Percentiles rank a stretch among this genome's conserved stretches.
phyloP scores from a whole-genome alignment of 2,797 vertebrate genomes.

The Columba guinea region DNA sequence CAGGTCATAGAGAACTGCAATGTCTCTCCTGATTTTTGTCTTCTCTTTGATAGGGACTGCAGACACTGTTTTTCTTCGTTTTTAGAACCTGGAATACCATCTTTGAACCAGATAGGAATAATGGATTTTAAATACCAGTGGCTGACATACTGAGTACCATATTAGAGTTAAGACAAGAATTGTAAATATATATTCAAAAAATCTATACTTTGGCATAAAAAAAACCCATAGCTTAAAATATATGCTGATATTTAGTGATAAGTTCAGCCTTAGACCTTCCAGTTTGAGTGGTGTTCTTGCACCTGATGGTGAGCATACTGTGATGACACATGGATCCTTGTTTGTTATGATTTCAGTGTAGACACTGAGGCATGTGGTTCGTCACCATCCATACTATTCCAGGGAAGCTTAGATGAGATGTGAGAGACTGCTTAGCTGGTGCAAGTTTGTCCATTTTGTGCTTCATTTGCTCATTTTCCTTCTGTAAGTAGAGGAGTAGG shows the following conservation, averaged over 20 bases:
- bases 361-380: neutral
- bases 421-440: neutral
- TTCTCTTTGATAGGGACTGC: neutral
- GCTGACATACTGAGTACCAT: neutral
- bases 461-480: neutral
- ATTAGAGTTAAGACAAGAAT: neutral
- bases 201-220: neutral
- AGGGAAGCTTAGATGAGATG: neutral
- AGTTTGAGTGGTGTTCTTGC: neutral
- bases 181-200: neutral
- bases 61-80: neutral
- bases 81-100: neutral
- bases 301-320: neutral
- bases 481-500: neutral
- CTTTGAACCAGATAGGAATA: neutral
- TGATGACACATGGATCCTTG: neutral
- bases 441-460: neutral
- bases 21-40: neutral
- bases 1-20: accelerated
- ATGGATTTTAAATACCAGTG: neutral
- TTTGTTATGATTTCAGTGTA: neutral
- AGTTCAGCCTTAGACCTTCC: neutral
- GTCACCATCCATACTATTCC: neutral
- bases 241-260: neutral
- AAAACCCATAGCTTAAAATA: neutral